Evolutionary conservation across 2,113 vertebrate genomes (phyloP).

Genomic region (Epinephelus moara): DNA sequence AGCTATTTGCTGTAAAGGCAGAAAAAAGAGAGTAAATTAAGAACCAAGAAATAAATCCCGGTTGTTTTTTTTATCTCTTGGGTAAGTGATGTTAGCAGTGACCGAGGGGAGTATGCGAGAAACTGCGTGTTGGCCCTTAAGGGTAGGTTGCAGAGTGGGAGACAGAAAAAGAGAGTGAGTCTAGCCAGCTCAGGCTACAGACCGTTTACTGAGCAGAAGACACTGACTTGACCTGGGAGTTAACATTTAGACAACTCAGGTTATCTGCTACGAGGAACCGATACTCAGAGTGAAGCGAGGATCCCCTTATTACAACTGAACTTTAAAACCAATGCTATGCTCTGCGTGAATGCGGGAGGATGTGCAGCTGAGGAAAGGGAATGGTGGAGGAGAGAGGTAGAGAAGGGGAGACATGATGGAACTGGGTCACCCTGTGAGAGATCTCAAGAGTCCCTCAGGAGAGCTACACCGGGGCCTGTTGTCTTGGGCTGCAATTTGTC

Average conservation of each 20-base stretch:
- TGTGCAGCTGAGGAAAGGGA: slow-evolving; percentile 30
- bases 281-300: slow-evolving; percentile 29
- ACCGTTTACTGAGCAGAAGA: slow-evolving; percentile 29
- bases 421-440: slow-evolving; percentile 85
- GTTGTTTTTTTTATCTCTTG: slow-evolving; percentile 45
- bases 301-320: slow-evolving; percentile 30
- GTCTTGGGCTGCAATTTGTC: slow-evolving; percentile 81
- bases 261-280: slow-evolving; percentile 2
- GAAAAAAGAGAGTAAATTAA: slow-evolving; percentile 69
- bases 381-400: slow-evolving; percentile 33
- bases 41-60: slow-evolving; percentile 60
- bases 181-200: slow-evolving; percentile 9
- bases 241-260: slow-evolving; percentile 33
- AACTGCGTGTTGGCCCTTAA: slow-evolving; percentile 28
- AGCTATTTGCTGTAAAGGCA: slow-evolving; percentile 76
- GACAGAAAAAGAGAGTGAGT: slow-evolving; percentile 18
- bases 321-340: slow-evolving; percentile 27
- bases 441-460: slow-evolving; percentile 78
- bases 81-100: slow-evolving; percentile 41
- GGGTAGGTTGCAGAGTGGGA: not conserved
- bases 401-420: slow-evolving; percentile 76
- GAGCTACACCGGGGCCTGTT: slow-evolving; percentile 68
- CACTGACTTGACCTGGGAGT: slow-evolving; percentile 41
- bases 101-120: slow-evolving; percentile 27
- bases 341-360: slow-evolving; percentile 36